Conservation (phyloP, 2,797 vertebrate species). For the Poeciliopsis turneri region DNA sequence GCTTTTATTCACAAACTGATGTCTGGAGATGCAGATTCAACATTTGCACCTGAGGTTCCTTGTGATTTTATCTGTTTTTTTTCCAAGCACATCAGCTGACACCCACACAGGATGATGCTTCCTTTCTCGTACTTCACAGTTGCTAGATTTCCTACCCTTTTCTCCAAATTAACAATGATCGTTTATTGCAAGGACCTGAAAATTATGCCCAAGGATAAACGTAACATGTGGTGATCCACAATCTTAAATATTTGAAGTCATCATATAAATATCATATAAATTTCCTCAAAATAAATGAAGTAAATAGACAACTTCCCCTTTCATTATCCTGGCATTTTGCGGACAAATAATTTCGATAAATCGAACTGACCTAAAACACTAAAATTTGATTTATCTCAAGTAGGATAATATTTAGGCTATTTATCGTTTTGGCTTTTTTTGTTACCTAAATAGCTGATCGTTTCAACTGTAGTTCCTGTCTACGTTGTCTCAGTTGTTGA, state of each 20-base stretch:
- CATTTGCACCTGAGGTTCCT: not conserved
- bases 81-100: not conserved
- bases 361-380: not conserved
- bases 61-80: not conserved
- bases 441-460: not conserved
- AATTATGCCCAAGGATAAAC: not conserved
- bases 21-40: not conserved
- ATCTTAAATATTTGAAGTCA: no score
- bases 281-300: no score
- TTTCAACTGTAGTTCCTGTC: not conserved
- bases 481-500: not conserved
- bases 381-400: not conserved
- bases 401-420: not conserved
- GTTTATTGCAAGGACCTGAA: not conserved
- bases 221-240: not conserved
- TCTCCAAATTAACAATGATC: not conserved
- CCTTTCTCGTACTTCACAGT: not conserved
- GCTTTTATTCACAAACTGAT: not conserved
- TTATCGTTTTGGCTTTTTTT: not conserved
- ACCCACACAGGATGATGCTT: not conserved
- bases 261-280: no score
- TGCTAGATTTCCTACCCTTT: not conserved
- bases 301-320: no score
- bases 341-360: not conserved
- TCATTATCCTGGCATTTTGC: not conserved